A percentile compares a stretch with the other conserved stretches of the same genome.
phyloP scores from a whole-genome alignment of 2,797 vertebrate species.

The Anguilla marmorata region DNA sequence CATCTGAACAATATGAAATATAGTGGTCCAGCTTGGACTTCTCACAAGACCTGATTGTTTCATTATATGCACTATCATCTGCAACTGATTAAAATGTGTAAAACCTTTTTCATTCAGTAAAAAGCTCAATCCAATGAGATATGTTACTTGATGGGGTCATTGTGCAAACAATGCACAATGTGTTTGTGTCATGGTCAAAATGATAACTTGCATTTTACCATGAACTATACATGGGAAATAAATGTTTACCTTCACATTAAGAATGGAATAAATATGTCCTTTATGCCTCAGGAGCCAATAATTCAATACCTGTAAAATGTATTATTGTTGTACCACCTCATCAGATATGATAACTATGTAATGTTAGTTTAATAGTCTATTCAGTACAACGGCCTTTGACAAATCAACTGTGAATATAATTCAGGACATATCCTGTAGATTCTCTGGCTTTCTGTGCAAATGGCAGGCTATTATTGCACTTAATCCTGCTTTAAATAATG shows the following conservation, averaged over 20 bases:
- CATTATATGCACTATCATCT: background rate
- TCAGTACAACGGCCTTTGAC: background rate
- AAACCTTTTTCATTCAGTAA: background rate
- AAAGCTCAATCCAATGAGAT: background rate
- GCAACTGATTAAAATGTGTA: background rate
- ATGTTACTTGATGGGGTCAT: background rate
- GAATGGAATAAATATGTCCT: background rate
- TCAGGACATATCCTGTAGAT: background rate
- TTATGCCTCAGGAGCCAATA: background rate
- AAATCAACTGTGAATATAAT: background rate
- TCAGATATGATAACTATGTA: background rate
- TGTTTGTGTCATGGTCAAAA: background rate
- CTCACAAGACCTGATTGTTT: background rate
- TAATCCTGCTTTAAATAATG: too few relatives aligned
- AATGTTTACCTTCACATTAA: constrained; percentile 1
- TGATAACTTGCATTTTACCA: constrained; percentile 20
- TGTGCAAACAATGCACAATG: background rate
- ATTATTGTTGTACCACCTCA: background rate
- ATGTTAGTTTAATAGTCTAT: background rate
- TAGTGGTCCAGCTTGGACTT: background rate
- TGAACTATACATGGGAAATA: constrained; percentile 5
- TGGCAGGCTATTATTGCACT: background rate
- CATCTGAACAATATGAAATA: constrained; percentile 7
- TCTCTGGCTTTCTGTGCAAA: background rate
- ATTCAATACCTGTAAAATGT: background rate